These are phyloP conservation scores for Pterocles orientalis DNA, from an alignment of 2,113 vertebrate species.

Conservation along the genomic window DNA sequence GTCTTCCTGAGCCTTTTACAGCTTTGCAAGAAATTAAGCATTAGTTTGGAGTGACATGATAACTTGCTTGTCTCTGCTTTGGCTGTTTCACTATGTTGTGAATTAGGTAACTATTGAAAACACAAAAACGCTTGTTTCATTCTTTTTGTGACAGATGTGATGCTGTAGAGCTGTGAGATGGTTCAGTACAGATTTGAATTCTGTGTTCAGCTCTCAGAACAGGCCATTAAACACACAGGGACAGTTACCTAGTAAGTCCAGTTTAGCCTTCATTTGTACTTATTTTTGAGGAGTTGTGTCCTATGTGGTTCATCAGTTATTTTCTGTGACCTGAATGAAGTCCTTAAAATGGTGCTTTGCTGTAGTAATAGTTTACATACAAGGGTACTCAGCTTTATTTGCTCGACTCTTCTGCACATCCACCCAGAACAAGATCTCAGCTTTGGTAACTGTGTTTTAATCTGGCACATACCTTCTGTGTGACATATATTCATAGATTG, in stretches of 20 bases:
- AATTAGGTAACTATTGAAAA: not conserved
- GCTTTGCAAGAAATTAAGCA: not conserved
- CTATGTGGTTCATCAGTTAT: not conserved
- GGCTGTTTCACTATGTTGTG: not conserved
- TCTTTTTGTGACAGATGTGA: not conserved
- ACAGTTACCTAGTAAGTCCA: not conserved
- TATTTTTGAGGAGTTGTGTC: not conserved
- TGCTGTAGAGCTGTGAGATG: not conserved
- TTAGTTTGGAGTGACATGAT: not conserved
- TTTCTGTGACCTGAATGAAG: not conserved
- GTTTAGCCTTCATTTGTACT: not conserved
- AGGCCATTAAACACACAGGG: not conserved
- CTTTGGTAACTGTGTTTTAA: not conserved
- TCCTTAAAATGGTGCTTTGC: not conserved
- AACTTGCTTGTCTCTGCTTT: not conserved
- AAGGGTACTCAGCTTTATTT: not conserved
- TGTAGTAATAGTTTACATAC: not conserved
- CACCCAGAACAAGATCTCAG: not conserved
- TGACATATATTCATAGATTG: not conserved
- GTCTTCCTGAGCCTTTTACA: not conserved
- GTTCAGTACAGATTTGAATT: not conserved
- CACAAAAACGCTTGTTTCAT: not conserved
- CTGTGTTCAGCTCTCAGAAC: not conserved
- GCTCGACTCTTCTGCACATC: not conserved
- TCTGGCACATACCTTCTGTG: rapidly evolving